A percentile compares a stretch with the other conserved stretches of the same genome.
Evolutionary conservation across 2,797 vertebrate species (phyloP).

Genomic region (Aselliscus stoliczkanus): DNA sequence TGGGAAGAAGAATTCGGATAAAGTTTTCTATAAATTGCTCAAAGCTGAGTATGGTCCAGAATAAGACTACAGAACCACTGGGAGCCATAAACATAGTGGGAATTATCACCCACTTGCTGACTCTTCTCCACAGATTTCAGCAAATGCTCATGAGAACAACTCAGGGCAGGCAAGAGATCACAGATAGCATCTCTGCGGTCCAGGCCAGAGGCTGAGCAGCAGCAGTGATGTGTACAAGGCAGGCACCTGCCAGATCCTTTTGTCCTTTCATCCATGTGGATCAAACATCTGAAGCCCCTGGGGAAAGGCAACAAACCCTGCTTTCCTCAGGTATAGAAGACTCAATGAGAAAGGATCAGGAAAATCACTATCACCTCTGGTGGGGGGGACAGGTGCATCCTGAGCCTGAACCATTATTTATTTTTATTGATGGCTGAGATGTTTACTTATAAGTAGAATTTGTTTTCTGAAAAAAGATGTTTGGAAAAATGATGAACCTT

Average conservation of each 20-base stretch:
- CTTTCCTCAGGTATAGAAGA: neutral
- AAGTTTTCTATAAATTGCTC: neutral
- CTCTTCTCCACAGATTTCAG: neutral
- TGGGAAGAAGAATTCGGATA: neutral
- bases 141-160: neutral
- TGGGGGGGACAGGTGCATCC: neutral
- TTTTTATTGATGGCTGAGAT: neutral
- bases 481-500: slow-evolving; percentile 7
- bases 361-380: neutral
- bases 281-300: neutral
- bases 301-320: neutral
- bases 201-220: too few species aligned
- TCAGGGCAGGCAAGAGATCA: neutral
- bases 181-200: rapidly evolving
- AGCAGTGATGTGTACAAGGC: neutral
- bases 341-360: neutral
- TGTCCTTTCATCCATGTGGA: neutral
- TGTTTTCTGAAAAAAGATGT: neutral
- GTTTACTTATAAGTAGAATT: slow-evolving; percentile 11
- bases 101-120: neutral
- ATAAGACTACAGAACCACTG: neutral
- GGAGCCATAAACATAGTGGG: too few species aligned
- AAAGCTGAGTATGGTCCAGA: neutral
- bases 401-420: neutral
- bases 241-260: too few species aligned